Evolutionary conservation across 2,888 invertebrate species (phyloP).

Genomic region (Arge pagana): DNA sequence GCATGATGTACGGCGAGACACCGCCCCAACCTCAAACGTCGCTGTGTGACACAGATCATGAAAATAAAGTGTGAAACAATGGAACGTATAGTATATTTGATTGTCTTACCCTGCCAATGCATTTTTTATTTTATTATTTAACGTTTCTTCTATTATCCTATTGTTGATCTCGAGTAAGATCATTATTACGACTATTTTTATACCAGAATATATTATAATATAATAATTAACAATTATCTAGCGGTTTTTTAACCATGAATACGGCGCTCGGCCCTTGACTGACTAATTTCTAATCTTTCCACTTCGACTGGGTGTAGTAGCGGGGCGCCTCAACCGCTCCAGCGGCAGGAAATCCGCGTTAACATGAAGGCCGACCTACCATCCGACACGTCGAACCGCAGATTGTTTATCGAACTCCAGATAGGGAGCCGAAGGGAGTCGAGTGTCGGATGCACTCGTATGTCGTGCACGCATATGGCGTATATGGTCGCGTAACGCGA

Average conservation of each 20-base stretch:
- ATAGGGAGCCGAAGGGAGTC: too few species aligned
- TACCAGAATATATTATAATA: constrained; percentile 40
- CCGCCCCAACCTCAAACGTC: constrained; percentile 28
- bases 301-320: constrained; percentile 19
- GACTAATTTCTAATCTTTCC: constrained; percentile 45
- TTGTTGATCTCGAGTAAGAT: constrained; percentile 99
- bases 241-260: constrained; percentile 48
- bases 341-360: constrained; percentile 17
- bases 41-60: constrained; percentile 14
- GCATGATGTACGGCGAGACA: constrained; percentile 24
- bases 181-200: constrained; percentile 64
- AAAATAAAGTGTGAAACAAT: neutral
- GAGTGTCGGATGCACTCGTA: too few species aligned
- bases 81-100: too few species aligned
- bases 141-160: constrained; percentile 96
- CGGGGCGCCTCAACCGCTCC: constrained; percentile 3
- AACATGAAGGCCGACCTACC: constrained; percentile 5
- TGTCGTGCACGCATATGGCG: too few species aligned
- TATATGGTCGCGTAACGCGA: too few species aligned
- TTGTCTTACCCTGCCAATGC: constrained; percentile 90
- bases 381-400: too few species aligned
- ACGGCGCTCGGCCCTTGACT: constrained; percentile 34
- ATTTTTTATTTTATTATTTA: constrained; percentile 94
- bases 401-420: too few species aligned
- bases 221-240: constrained; percentile 51